Base-by-base conservation (phyloP, 2,797 vertebrate species). In the Mus spretus region DNA sequence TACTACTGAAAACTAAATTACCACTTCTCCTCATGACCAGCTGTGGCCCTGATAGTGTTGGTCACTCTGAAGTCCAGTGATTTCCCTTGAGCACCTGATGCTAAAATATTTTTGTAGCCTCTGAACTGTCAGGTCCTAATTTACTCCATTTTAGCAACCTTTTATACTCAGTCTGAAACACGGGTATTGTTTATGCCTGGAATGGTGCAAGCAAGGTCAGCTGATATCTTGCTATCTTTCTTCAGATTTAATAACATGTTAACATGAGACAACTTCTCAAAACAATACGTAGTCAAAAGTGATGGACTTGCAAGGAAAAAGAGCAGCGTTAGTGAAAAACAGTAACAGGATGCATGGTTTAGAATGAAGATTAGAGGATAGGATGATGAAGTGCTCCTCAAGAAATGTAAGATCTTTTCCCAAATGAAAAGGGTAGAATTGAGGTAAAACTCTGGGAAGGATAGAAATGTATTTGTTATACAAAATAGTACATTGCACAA, bases 311-410 rank as follows among this genome's bases (percentile, higher is more conserved):
- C 20, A 90, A 82, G 55, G 20, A 12, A 85, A 83, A 75, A 63
- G 3, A 55, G 26, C 15, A 77, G 17, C 44, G 1, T 81, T 89
- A 57, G 50, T 3, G 88, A 19, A 78, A 24, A 55, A 55, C 9
- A 90, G 59, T 63, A 84, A 17, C 13, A 24, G 14, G 26, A 34
- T 37, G 78, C 11, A 83, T n/a, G 47, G 87, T 77, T 96, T 82
- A 86, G 55, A 96, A 91, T 70, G 20, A 96, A 80, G 26, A 94
- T 59, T 59, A 86, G 61, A 88, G 50, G 86, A 74, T 86, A 31
- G 24, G 37, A 1, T 63, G 13, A 72, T 74, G 22, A 83, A 67
- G 28, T 13, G 13, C 19, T 19, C 34, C 28, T 84, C 11, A 79
- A 88, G 72, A 34, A 88, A 22, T 19, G 40, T 70, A 81, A 78